Conservation (phyloP, 2,888 invertebrate species). For the Lissocephala sabroskyi region DNA sequence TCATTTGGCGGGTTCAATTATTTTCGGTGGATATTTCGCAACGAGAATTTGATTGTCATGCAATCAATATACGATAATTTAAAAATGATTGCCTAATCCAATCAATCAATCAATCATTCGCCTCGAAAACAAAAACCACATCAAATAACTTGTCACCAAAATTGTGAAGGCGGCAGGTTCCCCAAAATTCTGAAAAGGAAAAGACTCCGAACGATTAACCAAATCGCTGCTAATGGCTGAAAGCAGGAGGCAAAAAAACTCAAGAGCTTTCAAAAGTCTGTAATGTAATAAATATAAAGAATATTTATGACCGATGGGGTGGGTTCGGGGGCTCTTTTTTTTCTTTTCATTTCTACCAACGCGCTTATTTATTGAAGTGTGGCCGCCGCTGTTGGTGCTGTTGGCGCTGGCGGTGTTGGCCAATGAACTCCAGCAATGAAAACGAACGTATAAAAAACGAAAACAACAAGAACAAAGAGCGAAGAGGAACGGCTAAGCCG, state of each 20-base stretch:
- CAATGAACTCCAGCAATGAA: constrained; percentile 70
- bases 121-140: constrained; percentile 40
- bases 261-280: constrained; percentile 19
- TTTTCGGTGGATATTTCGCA: neutral
- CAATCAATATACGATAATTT: constrained; percentile 36
- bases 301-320: constrained; percentile 27
- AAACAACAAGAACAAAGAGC: constrained; percentile 50
- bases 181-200: too few species aligned
- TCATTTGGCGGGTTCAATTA: too few species aligned
- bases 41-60: constrained; percentile 34
- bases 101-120: constrained; percentile 42
- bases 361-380: constrained; percentile 53
- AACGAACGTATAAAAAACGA: constrained; percentile 67
- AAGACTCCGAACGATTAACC: too few species aligned
- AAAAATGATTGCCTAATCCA: constrained; percentile 39
- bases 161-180: too few species aligned
- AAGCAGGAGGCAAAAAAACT: constrained; percentile 10
- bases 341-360: constrained; percentile 32
- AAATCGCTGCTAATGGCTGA: too few species aligned
- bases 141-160: constrained; percentile 35
- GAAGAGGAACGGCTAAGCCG: constrained; percentile 26
- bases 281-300: constrained; percentile 30
- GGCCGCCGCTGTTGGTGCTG: constrained; percentile 24
- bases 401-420: constrained; percentile 32
- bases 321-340: constrained; percentile 2